phyloP scores from a whole-genome alignment of 2,113 vertebrate genomes.

The Smithornis capensis region DNA sequence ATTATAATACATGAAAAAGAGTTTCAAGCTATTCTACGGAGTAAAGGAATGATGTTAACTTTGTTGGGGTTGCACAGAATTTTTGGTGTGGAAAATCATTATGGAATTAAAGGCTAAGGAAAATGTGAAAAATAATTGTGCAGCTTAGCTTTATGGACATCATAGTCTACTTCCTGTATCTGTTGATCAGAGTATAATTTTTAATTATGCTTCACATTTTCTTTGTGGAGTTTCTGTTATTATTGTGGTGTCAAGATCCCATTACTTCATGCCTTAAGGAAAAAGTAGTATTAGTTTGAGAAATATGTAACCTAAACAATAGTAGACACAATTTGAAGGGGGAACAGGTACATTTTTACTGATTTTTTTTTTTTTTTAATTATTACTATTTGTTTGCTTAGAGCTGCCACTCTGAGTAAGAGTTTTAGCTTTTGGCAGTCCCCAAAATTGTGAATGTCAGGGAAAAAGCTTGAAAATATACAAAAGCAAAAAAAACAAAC shows the following conservation, averaged over 20 bases:
- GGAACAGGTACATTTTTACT: neutral
- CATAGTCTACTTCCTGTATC: neutral
- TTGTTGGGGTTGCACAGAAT: neutral
- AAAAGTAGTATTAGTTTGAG: neutral
- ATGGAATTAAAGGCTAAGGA: neutral
- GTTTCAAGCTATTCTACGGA: neutral
- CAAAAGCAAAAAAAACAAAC: neutral
- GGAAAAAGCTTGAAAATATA: neutral
- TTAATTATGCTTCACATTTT: neutral
- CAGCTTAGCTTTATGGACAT: neutral
- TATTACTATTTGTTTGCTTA: neutral
- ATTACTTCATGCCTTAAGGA: neutral
- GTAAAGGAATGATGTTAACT: neutral
- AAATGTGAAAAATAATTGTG: neutral
- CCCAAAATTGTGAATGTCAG: fast-evolving
- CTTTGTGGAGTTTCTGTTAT: neutral
- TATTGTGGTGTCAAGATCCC: neutral
- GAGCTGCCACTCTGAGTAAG: neutral
- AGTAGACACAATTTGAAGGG: neutral
- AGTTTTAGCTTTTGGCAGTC: neutral
- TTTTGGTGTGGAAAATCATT: neutral
- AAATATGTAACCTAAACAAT: neutral
- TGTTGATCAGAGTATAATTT: neutral
- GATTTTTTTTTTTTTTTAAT: neutral
- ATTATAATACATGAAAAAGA: neutral